phyloP scores from a whole-genome alignment of 2,797 vertebrate genomes.

The Sparidentex hasta region DNA sequence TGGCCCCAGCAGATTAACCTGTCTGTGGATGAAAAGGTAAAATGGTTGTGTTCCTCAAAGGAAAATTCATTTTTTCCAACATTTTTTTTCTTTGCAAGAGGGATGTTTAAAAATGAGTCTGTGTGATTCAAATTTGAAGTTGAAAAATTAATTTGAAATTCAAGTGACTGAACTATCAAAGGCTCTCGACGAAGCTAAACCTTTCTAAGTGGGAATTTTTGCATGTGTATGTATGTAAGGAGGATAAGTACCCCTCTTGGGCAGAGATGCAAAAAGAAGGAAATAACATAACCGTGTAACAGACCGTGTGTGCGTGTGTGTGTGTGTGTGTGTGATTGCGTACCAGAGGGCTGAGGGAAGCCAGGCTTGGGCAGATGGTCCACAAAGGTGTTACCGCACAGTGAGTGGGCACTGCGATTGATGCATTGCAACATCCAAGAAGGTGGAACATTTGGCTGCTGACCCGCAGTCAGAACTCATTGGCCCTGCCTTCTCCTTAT shows the following conservation, averaged over 20 bases:
- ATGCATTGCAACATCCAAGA: conserved; percentile 86
- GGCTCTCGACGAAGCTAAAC: background rate
- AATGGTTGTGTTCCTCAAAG: background rate
- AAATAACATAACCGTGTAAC: conserved; percentile 39
- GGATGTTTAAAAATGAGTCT: background rate
- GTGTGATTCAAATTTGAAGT: background rate
- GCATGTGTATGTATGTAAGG: conserved; percentile 14
- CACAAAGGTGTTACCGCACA: conserved; percentile 85
- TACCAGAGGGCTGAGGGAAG: conserved; percentile 75
- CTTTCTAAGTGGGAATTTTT: conserved; percentile 1
- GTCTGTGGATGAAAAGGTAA: background rate
- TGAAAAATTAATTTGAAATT: background rate
- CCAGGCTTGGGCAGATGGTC: conserved; percentile 82
- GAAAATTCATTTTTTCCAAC: background rate
- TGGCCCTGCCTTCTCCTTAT: conserved; percentile 78
- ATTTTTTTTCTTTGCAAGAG: background rate
- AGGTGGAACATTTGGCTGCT: conserved; percentile 88
- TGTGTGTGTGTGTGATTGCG: conserved; percentile 40
- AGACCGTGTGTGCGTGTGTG: conserved; percentile 33
- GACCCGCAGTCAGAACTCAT: conserved; percentile 85
- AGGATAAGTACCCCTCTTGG: conserved; percentile 53
- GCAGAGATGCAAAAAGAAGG: conserved; percentile 57
- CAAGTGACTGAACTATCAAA: background rate
- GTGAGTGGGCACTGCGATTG: conserved; percentile 85
- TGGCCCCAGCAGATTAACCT: background rate